Conservation (phyloP, 2,113 vertebrate species). For the Dissostichus mawsoni region DNA sequence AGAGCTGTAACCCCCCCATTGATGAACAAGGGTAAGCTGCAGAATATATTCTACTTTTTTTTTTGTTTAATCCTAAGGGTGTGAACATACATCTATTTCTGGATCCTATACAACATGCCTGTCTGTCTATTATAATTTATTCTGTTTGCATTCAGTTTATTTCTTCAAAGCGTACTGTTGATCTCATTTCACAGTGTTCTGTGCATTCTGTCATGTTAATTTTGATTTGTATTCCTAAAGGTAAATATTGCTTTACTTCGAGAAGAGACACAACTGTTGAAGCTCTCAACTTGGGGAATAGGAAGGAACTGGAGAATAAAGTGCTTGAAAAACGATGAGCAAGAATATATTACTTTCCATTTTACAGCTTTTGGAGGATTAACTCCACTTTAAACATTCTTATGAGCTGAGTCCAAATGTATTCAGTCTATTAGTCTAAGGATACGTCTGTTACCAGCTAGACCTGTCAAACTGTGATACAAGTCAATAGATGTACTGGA, state of each 20-base stretch:
- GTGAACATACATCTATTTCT: background rate
- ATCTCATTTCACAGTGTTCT: background rate
- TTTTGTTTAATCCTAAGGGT: background rate
- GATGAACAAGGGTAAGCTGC: constrained; percentile 11
- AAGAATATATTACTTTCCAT: constrained; percentile 44
- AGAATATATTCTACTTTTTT: background rate
- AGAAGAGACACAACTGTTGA: constrained; percentile 23
- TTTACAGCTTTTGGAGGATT: constrained; percentile 47
- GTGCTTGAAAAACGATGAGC: constrained; percentile 15
- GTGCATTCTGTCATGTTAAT: constrained; percentile 4
- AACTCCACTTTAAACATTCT: constrained; percentile 37
- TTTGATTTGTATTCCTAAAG: constrained; percentile 13
- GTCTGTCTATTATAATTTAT: background rate
- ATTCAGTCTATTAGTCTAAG: constrained; percentile 18
- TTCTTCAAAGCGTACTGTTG: background rate
- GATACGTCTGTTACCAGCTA: constrained; percentile 22
- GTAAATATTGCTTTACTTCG: constrained; percentile 14
- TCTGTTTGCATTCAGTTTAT: constrained; percentile 9
- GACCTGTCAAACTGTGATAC: constrained; percentile 44
- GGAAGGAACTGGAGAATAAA: constrained; percentile 26
- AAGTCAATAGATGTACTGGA: constrained; percentile 20
- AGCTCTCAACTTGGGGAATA: constrained; percentile 28
- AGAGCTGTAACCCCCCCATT: background rate
- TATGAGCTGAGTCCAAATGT: constrained; percentile 27
- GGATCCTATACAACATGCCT: background rate